phyloP scores from a whole-genome alignment of 1,140 invertebrate genomes.

The Zophobas morio region DNA sequence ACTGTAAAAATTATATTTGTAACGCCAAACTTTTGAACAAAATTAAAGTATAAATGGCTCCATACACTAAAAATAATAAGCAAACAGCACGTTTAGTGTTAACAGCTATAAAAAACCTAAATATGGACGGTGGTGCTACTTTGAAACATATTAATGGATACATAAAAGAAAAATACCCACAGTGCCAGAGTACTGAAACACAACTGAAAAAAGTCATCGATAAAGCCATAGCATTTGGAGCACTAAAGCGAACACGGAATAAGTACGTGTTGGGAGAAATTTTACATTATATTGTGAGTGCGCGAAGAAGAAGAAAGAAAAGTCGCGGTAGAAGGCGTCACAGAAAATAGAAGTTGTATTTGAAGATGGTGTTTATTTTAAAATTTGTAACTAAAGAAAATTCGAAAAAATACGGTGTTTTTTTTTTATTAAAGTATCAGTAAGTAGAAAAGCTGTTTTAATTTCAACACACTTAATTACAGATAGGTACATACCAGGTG shows the following conservation, averaged over 20 bases:
- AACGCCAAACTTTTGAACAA: conserved; percentile 19
- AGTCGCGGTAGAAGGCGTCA: neutral
- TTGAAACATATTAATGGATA: conserved; percentile 55
- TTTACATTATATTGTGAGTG: conserved; percentile 1
- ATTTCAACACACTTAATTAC: too few species aligned
- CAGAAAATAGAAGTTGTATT: neutral
- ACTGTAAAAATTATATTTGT: conserved; percentile 3
- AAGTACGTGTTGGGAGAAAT: conserved; percentile 17
- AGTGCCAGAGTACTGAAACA: conserved; percentile 47
- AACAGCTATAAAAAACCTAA: conserved; percentile 54
- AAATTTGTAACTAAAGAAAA: too few species aligned
- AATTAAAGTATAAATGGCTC: conserved; percentile 51
- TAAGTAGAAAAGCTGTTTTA: too few species aligned
- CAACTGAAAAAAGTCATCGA: conserved; percentile 49
- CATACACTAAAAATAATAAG: conserved; percentile 10
- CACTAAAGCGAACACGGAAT: conserved; percentile 50
- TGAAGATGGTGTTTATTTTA: neutral
- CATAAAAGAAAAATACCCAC: conserved; percentile 52
- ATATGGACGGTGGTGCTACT: conserved; percentile 50
- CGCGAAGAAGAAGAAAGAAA: neutral
- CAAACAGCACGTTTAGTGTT: conserved; percentile 49
- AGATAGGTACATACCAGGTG: too few species aligned
- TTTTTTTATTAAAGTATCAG: too few species aligned
- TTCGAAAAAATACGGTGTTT: too few species aligned
- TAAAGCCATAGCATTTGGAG: conserved; percentile 54